phyloP scores from a whole-genome alignment of 2,888 invertebrate species.

The Archips crataeganus region DNA sequence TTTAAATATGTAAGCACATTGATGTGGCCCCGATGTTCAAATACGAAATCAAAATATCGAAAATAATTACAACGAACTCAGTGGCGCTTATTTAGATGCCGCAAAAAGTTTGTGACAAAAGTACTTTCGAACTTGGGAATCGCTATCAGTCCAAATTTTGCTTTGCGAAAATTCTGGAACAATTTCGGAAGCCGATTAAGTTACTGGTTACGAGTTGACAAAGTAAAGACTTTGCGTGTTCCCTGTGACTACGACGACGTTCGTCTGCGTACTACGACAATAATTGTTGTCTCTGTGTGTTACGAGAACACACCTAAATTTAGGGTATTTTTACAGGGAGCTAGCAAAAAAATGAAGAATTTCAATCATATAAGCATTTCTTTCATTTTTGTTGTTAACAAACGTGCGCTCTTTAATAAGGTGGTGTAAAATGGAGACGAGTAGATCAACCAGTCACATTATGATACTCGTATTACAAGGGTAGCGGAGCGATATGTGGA shows the following conservation, averaged over 20 bases:
- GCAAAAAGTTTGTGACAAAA: constrained; percentile 28
- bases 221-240: constrained; percentile 19
- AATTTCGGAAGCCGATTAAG: constrained; percentile 41
- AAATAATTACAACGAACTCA: constrained; percentile 32
- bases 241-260: background rate
- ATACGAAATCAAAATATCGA: constrained; percentile 30
- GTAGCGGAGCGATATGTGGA: too few relatives aligned
- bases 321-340: too few relatives aligned
- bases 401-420: too few relatives aligned
- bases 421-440: too few relatives aligned
- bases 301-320: too few relatives aligned
- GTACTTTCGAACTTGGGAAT: constrained; percentile 30
- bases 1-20: constrained; percentile 35
- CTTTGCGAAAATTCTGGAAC: constrained; percentile 30
- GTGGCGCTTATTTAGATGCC: constrained; percentile 26
- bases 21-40: constrained; percentile 28
- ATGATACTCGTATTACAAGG: too few relatives aligned
- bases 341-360: too few relatives aligned
- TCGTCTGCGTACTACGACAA: too few relatives aligned
- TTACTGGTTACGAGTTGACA: constrained; percentile 36
- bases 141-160: constrained; percentile 36
- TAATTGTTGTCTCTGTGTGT: too few relatives aligned
- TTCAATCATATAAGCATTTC: too few relatives aligned
- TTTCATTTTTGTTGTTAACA: too few relatives aligned
- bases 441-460: too few relatives aligned